Conservation (phyloP, 1,140 invertebrate species). For the Pantala flavescens region DNA sequence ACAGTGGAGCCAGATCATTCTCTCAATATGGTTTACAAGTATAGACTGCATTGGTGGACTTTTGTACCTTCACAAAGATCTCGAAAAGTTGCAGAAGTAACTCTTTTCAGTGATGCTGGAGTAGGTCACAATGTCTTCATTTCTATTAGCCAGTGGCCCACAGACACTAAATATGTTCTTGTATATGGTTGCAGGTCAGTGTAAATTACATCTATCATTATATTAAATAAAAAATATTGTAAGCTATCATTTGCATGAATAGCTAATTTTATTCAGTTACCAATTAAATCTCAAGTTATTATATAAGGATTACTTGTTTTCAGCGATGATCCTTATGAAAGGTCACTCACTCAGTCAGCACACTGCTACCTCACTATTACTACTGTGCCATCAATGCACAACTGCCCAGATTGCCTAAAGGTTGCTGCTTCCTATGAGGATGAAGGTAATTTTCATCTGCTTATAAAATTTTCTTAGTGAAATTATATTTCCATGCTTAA, state of each 20-base stretch:
- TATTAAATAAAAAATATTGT: no score
- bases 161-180: constrained; percentile 48
- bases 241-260: neutral
- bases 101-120: constrained; percentile 53
- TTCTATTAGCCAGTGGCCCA: constrained; percentile 59
- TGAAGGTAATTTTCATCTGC: constrained; percentile 35
- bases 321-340: constrained; percentile 15
- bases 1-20: constrained; percentile 41
- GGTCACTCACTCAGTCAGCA: constrained; percentile 28
- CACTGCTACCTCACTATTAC: constrained; percentile 40
- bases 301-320: neutral
- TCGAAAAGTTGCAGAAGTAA: constrained; percentile 53
- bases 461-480: no score
- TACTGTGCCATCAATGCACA: constrained; percentile 46
- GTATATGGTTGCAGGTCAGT: constrained; percentile 55
- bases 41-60: constrained; percentile 60
- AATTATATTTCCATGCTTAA: no score
- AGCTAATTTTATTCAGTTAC: neutral
- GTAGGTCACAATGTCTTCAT: constrained; percentile 50
- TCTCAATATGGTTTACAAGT: constrained; percentile 40
- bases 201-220: neutral
- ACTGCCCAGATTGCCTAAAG: constrained; percentile 47
- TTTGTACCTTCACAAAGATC: constrained; percentile 50
- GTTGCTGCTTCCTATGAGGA: constrained; percentile 48
- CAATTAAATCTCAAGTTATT: neutral